Percentiles rank a stretch among this genome's conserved stretches.
phyloP scores from a whole-genome alignment of 1,140 invertebrate genomes.

The Mercenaria mercenaria region DNA sequence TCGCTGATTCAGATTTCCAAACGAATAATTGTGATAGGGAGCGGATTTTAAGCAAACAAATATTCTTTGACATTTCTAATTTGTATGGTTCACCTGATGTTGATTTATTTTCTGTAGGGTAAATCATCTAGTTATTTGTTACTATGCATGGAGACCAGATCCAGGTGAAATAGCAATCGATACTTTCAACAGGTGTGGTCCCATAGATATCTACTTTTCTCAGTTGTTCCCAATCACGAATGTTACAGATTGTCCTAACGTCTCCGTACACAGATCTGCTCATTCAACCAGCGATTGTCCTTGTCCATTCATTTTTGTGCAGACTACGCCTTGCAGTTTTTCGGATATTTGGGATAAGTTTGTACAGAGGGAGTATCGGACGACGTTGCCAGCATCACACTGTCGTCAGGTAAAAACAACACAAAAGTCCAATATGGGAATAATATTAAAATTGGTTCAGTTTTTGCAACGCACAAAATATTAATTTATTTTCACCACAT shows the following conservation, averaged over 20 bases:
- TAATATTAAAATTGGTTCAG: no score
- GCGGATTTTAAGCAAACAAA: background rate
- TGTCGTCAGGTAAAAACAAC: background rate
- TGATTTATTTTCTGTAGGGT: constrained; percentile 66
- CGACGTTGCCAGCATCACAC: background rate
- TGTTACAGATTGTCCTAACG: background rate
- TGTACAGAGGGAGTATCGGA: no score
- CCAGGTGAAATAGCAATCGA: constrained; percentile 44
- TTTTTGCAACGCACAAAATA: background rate
- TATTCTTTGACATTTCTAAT: background rate
- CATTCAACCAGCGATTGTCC: background rate
- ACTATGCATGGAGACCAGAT: constrained; percentile 63
- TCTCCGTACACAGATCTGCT: background rate
- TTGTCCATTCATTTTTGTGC: background rate
- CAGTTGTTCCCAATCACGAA: constrained; percentile 7
- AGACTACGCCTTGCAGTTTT: background rate
- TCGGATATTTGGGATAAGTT: no score
- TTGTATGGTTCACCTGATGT: background rate
- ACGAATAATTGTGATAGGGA: background rate
- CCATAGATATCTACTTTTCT: constrained; percentile 51
- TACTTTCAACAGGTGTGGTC: constrained; percentile 57
- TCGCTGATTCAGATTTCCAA: background rate
- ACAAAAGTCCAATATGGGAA: background rate
- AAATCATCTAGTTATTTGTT: constrained; percentile 41
- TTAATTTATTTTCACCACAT: background rate